Conservation (phyloP, 2,888 invertebrate genomes). For the Branchellion lobata region DNA sequence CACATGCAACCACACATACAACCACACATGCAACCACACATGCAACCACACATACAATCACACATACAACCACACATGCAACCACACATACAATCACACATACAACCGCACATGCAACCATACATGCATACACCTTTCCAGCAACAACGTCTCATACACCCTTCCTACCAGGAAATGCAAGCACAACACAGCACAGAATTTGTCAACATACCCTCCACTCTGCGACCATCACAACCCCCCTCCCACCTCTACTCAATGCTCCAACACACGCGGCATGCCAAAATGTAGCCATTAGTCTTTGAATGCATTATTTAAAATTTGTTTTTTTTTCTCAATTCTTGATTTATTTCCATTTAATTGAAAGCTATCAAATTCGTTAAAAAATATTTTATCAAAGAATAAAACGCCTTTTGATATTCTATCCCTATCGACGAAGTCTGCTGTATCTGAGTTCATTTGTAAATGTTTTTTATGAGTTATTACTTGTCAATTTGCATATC, state of each 20-base stretch:
- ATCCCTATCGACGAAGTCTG: too few relatives aligned
- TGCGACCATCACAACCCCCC: neutral
- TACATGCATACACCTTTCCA: too few relatives aligned
- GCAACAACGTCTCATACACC: neutral
- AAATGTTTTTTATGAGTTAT: too few relatives aligned
- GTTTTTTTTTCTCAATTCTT: too few relatives aligned
- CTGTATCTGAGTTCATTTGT: too few relatives aligned
- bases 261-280: neutral
- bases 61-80: neutral
- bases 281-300: neutral
- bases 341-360: too few relatives aligned
- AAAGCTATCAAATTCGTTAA: too few relatives aligned
- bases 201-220: neutral
- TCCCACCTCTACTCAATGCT: conserved; percentile 5
- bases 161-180: neutral
- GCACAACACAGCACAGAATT: neutral
- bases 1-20: neutral
- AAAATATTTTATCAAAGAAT: too few relatives aligned
- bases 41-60: neutral
- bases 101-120: neutral
- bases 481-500: too few relatives aligned
- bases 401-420: too few relatives aligned
- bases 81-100: neutral
- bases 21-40: neutral
- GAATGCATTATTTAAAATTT: too few relatives aligned